A percentile compares a stretch with the other conserved stretches of the same genome.
These are phyloP conservation scores for Zaprionus lachaisei DNA, from an alignment of 1,140 invertebrate genomes.

Conservation along the genomic window DNA sequence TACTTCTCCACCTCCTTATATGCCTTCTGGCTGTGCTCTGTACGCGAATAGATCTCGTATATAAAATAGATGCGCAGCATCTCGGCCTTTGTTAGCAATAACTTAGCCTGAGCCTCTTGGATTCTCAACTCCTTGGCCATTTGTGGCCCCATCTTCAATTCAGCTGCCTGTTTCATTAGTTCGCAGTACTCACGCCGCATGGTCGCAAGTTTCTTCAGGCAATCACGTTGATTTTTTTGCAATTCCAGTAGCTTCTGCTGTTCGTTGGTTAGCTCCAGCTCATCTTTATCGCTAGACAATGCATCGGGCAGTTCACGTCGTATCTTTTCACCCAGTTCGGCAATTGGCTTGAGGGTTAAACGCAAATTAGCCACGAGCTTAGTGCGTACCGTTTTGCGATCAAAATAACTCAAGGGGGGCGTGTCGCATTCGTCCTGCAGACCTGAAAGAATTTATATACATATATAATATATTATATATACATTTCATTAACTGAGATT, in stretches of 20 bases:
- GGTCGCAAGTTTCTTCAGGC: slow-evolving; percentile 46
- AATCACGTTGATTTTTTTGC: slow-evolving; percentile 57
- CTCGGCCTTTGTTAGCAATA: slow-evolving; percentile 59
- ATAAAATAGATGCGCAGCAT: slow-evolving; percentile 57
- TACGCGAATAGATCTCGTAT: slow-evolving; percentile 51
- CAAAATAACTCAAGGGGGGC: slow-evolving; percentile 53
- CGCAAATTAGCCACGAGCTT: slow-evolving; percentile 43
- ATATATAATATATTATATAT: too few species aligned
- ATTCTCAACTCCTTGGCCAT: slow-evolving; percentile 60
- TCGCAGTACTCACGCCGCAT: slow-evolving; percentile 53
- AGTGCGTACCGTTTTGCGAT: slow-evolving; percentile 51
- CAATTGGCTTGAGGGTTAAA: slow-evolving; percentile 43
- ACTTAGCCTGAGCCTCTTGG: slow-evolving; percentile 26
- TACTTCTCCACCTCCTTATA: slow-evolving; percentile 67
- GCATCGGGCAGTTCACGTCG: slow-evolving; percentile 53
- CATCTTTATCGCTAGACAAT: slow-evolving; percentile 25
- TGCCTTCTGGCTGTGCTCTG: slow-evolving; percentile 70
- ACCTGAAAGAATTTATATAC: slow-evolving; percentile 19
- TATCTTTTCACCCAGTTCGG: slow-evolving; percentile 52
- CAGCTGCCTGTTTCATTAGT: slow-evolving; percentile 53
- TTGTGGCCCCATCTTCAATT: slow-evolving; percentile 71
- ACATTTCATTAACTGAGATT: too few species aligned
- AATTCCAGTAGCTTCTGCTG: slow-evolving; percentile 61
- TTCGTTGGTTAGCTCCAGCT: slow-evolving; percentile 15
- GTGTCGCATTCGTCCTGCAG: slow-evolving; percentile 34